Evolutionary conservation across 2,888 invertebrate species (phyloP).

Genomic region (Helleia helle): DNA sequence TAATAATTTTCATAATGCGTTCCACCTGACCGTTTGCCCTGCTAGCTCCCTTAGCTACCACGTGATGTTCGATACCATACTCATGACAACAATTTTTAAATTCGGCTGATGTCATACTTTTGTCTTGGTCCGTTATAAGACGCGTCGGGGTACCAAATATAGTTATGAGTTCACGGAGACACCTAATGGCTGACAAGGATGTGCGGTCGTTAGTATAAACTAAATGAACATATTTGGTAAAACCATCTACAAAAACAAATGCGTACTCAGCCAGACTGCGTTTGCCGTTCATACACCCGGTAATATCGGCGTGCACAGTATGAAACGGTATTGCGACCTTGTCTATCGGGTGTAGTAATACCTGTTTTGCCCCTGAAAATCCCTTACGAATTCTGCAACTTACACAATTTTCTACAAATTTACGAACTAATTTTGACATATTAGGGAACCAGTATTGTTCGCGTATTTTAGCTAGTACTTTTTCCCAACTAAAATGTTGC

Average conservation of each 20-base stretch:
- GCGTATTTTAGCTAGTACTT: slow-evolving; percentile 14
- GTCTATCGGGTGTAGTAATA: slow-evolving; percentile 16
- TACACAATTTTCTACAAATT: slow-evolving; percentile 8
- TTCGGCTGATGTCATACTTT: slow-evolving; percentile 13
- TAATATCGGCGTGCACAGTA: slow-evolving; percentile 18
- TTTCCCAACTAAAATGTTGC: slow-evolving; percentile 17
- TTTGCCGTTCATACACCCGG: slow-evolving; percentile 17
- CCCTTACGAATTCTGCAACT: slow-evolving; percentile 14
- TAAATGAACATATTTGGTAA: slow-evolving; percentile 16
- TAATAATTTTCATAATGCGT: too few species aligned
- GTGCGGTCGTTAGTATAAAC: slow-evolving; percentile 14
- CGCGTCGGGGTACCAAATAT: slow-evolving; percentile 13
- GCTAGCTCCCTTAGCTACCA: slow-evolving; percentile 9
- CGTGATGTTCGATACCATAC: slow-evolving; percentile 12
- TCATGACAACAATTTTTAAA: slow-evolving; percentile 14
- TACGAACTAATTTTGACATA: slow-evolving; percentile 16
- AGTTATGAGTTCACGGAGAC: slow-evolving; percentile 13
- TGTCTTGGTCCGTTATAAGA: slow-evolving; percentile 16
- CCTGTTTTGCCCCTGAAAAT: slow-evolving; percentile 14
- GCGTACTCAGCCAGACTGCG: slow-evolving; percentile 15
- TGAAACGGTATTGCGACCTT: slow-evolving; percentile 18
- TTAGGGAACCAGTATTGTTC: slow-evolving; percentile 20
- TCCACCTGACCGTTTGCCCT: slow-evolving; percentile 16
- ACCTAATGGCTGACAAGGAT: slow-evolving; percentile 13
- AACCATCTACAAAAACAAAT: slow-evolving; percentile 8